Base-by-base conservation (phyloP, 2,113 vertebrate genomes). In the Rhinolophus ferrumequinum region DNA sequence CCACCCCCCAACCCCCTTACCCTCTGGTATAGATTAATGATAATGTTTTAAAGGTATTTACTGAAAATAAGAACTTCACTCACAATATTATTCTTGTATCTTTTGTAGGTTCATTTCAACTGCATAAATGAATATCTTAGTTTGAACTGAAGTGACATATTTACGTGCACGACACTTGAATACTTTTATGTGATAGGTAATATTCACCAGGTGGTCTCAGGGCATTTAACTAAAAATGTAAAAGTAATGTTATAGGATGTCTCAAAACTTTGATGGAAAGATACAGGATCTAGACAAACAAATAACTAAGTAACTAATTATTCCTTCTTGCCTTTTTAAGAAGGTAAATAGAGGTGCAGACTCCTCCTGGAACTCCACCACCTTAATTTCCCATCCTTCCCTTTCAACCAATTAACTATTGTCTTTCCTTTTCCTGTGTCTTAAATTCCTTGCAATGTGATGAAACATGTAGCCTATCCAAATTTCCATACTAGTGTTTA, bases 401-500 rank as follows among this genome's bases (percentile, higher is more conserved):
- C 12, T 70, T 83, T 84, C n/a, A 80, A 75, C 21, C 12, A 76
- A 30, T 3, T n/a, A 19, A 75, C 19, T 30, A 0, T 70, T 89
- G 66, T 86, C 19, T 75, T 88, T 64, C 15, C 10, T 94, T 94
- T 44, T 24, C 5, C 33, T 92, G 35, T 93, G 26, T 0, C 35
- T 47, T 64, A 73, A 66, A 75, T 30, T 56, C 38, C 35, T 41
- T 92, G 41, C 96, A 97, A 96, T 90, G 50, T 81, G 64, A 93
- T 97, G 88, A 50, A 93, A 94, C 95, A 86, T 66, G 33, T 12
- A 98, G 91, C 66, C 75, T 89, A 50, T 54, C 90, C 90, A 82
- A 88, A 90, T 97, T 97, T 96, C 79, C 87, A 79, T 88, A 80
- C 80, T 54, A 28, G 66, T 82, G 92, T 87, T 97, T 97, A 95